Evolutionary conservation across 2,113 vertebrate genomes (phyloP), one percentile per base, ranked within the genome.

Genomic region (Helogale parvula): DNA sequence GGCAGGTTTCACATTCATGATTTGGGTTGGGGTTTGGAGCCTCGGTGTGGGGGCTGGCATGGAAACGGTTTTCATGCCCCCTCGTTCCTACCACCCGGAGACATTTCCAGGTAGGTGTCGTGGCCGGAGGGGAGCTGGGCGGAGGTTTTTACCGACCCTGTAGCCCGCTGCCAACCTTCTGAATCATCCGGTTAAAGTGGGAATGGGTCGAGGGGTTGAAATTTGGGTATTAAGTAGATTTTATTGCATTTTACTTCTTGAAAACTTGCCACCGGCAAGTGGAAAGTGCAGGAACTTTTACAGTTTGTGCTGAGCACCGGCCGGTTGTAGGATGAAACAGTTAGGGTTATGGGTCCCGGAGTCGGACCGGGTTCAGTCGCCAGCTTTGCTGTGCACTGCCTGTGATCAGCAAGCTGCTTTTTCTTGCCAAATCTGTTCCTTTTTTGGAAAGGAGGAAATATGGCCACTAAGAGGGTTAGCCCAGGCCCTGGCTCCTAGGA

Each of bases 241-340:
- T 80, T 68, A 47, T 45, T 66, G 81, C 29, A 33, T 88, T 95
- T 97, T 38, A 68, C 77, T 77, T 87, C 80, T 83, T 65, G n/a
- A 21, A 60, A 92, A 63, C 27, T 17, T 14, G 7, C 87, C 31
- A 33, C 38, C 41, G 41, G 2, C 35, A 66, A 27, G 7, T 29
- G 52, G 29, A 21, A 38, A 9, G 87, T 54, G 47, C 0, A 5
- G 69, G 92, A 19, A 19, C 16, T 31, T 41, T 27, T 27, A 33
- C 0, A 15, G 15, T 80, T 57, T 79, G 65, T 54, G n/a, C 19
- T 10, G 41, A 35, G 35, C 1, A 0, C 47, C 7, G 54, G 27
- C 41, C 15, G 14, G 54, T 19, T 23, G 38, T 13, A 35, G 31
- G 9, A n/a, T 8, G 11, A 13, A 54, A 52, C 33, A 1, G 19